A percentile compares a stretch with the other conserved stretches of the same genome.
These are phyloP conservation scores for Toxotes lorentzi DNA, from an alignment of 2,797 vertebrate species.

Conservation along the genomic window DNA sequence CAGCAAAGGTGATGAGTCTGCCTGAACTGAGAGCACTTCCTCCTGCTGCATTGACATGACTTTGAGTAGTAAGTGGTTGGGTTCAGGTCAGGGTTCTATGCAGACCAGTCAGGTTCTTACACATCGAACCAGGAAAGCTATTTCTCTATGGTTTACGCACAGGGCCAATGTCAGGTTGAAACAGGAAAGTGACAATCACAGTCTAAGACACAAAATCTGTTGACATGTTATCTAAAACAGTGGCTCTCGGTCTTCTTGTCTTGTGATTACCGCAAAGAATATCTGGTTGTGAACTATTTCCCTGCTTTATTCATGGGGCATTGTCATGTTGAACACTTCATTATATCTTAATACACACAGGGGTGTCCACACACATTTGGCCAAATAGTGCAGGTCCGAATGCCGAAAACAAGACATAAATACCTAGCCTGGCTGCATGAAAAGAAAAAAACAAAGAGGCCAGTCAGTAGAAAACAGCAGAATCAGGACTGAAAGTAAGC, in stretches of 20 bases:
- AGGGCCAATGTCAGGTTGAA: no score
- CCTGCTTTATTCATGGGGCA: background rate
- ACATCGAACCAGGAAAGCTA: background rate
- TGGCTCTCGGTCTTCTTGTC: no score
- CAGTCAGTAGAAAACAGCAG: background rate
- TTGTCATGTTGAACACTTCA: background rate
- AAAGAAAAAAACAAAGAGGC: no score
- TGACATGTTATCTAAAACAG: no score
- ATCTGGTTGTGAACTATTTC: no score
- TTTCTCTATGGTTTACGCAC: background rate
- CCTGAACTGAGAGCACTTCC: background rate
- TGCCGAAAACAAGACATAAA: no score
- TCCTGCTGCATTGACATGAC: slow-evolving; percentile 25
- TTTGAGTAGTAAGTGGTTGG: background rate
- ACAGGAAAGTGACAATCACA: background rate
- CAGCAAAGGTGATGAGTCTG: background rate
- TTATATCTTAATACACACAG: background rate
- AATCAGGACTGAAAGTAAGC: background rate
- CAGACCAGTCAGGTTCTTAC: no score
- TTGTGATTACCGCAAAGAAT: no score
- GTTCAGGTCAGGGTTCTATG: background rate
- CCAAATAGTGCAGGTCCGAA: background rate
- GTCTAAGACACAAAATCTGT: background rate
- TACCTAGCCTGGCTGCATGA: no score
- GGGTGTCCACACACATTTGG: background rate